Base-by-base conservation (phyloP, 2,797 vertebrate genomes). In the Pipistrellus pipistrellus region DNA sequence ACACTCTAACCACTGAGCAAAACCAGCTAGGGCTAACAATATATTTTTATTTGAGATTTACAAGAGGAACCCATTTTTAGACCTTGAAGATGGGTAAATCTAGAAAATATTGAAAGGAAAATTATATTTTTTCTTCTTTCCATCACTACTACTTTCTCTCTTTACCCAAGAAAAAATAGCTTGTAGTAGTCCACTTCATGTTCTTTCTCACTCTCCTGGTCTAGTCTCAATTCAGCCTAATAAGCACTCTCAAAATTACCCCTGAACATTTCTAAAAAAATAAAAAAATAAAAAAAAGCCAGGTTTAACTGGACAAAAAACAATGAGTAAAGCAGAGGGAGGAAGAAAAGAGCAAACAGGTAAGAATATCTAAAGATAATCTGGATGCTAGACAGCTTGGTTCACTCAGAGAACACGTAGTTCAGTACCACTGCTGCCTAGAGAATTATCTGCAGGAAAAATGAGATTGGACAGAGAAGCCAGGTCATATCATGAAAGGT, bases 1-100 rank as follows among this genome's bases (percentile, higher is more conserved):
- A 4, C 1, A 14, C 62, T 64, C 62, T 64, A 64, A n/a, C 30
- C 30, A 64, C 7, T 64, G 62, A 64, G 15, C 14, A 7, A 64
- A n/a, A n/a, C 30, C 30, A n/a, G 14, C 7, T n/a, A 64, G 3
- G 15, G 62, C 62, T 76, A 81, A 85, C 11, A 89, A 38, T 30
- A 51, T 71, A 72, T 73, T 71, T 44, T 91, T 77, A 80, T 80
- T 73, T 90, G 51, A 90, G 77, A 83, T 83, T 80, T 84, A 84
- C 1, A 88, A 88, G 57, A 88, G 51, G 30, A 78, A 85, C 38
- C 23, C 23, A 81, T 18, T 68, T 75, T 80, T 51, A 71, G 35
- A 93, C 92, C 13, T 71, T 62, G 53, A 73, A 80, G 27, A 88
- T 85, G 44, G 51, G 3, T 86, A 89, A 68, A 85, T 23, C 35